Conservation (phyloP, 2,113 vertebrate genomes). For the Anser brachyrhynchus region DNA sequence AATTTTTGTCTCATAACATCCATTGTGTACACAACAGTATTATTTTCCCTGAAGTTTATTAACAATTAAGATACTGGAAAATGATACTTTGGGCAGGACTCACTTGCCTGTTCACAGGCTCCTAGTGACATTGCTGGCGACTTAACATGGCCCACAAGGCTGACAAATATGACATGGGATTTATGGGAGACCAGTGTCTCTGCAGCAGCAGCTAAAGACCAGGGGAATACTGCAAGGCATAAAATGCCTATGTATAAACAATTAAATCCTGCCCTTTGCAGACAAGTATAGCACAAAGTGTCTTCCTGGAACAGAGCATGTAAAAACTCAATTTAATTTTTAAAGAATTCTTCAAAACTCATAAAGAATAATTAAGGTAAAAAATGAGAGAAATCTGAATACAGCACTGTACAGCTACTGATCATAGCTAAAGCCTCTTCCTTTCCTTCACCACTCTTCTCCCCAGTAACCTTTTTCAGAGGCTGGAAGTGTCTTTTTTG, state of each 20-base stretch:
- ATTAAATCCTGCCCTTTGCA: neutral
- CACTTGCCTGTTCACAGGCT: neutral
- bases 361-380: neutral
- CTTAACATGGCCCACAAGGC: neutral
- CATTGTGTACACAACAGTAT: neutral
- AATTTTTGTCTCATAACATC: conserved; percentile 38
- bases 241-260: neutral
- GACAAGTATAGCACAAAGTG: neutral
- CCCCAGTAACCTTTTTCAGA: neutral
- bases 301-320: neutral
- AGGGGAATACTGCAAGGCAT: neutral
- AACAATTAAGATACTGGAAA: neutral
- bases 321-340: neutral
- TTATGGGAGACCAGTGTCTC: neutral
- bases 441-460: neutral
- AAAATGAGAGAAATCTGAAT: neutral
- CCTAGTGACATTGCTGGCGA: neutral
- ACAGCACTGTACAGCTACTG: neutral
- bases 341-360: neutral
- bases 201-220: neutral
- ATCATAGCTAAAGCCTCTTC: neutral
- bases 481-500: neutral
- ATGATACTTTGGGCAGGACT: neutral
- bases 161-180: neutral
- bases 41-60: neutral